Percentiles rank a stretch among this genome's conserved stretches.
Conservation (phyloP, 1,140 invertebrate species). For the Melanaphis sacchari region DNA sequence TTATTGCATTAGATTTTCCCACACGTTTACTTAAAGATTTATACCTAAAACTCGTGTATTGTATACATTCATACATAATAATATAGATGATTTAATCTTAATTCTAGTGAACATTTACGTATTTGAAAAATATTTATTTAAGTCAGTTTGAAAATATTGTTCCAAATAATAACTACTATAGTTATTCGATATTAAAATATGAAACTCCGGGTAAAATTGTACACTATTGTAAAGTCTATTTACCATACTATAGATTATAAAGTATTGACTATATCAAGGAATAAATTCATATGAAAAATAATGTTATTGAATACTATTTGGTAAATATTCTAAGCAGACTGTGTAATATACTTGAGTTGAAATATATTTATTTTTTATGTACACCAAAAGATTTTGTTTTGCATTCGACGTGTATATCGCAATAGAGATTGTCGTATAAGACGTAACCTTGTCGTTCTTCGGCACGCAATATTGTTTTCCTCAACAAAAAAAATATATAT, state of each 20-base stretch:
- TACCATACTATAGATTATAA: neutral
- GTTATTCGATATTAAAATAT: neutral
- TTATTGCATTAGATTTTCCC: neutral
- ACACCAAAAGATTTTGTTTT: neutral
- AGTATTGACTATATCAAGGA: neutral
- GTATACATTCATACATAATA: neutral
- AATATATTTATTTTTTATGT: neutral
- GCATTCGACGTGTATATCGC: neutral
- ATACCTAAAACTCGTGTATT: neutral
- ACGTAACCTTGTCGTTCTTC: conserved; percentile 29
- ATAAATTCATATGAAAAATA: neutral
- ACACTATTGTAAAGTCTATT: neutral
- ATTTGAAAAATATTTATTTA: neutral
- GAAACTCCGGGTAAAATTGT: neutral
- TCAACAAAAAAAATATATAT: neutral
- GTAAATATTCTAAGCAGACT: neutral
- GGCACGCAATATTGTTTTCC: conserved; percentile 29
- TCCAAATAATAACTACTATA: neutral
- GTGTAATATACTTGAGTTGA: neutral
- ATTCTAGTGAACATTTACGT: neutral
- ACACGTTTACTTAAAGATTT: neutral
- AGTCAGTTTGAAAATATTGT: neutral
- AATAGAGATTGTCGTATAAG: conserved; percentile 42
- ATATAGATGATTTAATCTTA: neutral
- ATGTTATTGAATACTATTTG: neutral